Evolutionary conservation across 1,140 invertebrate species (phyloP).

Genomic region (Aphaenogaster rudis): DNA sequence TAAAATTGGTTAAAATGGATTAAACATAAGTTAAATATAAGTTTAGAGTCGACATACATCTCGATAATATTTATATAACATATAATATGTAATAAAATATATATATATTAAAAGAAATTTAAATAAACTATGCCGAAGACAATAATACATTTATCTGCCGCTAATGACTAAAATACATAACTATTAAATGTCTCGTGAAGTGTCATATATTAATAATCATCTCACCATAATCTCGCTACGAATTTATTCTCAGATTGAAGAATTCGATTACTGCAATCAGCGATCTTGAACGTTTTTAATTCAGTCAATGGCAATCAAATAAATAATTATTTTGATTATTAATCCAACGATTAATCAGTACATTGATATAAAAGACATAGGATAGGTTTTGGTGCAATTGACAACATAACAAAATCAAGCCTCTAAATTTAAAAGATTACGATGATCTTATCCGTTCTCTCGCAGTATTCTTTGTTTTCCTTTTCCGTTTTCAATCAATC

Average conservation of each 20-base stretch:
- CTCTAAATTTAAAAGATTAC: conserved; percentile 28
- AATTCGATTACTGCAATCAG: conserved; percentile 5
- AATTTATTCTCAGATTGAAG: conserved; percentile 29
- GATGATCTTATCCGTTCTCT: conserved; percentile 54
- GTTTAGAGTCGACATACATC: conserved; percentile 21
- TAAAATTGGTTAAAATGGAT: conserved; percentile 40
- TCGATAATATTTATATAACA: conserved; percentile 50
- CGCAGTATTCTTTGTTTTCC: conserved; percentile 35
- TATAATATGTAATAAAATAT: conserved; percentile 70
- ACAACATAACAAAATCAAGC: conserved; percentile 23
- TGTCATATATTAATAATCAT: conserved; percentile 50
- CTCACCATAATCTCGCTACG: not conserved
- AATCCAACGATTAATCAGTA: conserved; percentile 23
- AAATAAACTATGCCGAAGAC: conserved; percentile 67
- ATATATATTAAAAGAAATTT: conserved; percentile 71
- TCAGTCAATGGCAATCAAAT: conserved; percentile 38
- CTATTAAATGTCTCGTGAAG: conserved; percentile 48
- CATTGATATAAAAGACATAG: not conserved
- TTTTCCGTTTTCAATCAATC: conserved; percentile 54
- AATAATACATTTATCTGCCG: conserved; percentile 43
- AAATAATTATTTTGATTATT: conserved; percentile 45
- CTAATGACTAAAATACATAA: conserved; percentile 62
- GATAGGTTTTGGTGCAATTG: conserved; percentile 24
- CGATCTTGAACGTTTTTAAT: conserved; percentile 16
- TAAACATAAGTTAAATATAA: conserved; percentile 29